Evolutionary conservation across 2,113 vertebrate species (phyloP).

Genomic region (Lepisosteus osseus): DNA sequence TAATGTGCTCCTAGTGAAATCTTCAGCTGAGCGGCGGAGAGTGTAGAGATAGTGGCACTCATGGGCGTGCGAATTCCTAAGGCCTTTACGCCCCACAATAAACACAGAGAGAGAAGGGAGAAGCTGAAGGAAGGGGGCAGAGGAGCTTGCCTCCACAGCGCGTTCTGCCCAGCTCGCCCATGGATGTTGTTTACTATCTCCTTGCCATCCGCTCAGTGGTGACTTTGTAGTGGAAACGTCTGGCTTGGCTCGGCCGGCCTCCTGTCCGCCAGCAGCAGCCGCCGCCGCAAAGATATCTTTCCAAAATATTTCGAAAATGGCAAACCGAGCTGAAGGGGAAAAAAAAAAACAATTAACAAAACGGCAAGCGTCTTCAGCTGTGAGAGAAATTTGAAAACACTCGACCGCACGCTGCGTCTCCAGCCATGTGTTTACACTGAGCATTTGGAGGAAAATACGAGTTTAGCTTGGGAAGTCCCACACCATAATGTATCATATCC

Average conservation of each 20-base stretch:
- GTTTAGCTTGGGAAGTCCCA: constrained; percentile 57
- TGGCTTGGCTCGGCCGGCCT: constrained; percentile 15
- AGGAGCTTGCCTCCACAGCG: constrained; percentile 1
- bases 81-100: background rate
- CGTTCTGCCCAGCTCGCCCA: background rate
- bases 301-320: constrained; percentile 30
- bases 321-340: constrained; percentile 15
- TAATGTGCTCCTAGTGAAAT: constrained; percentile 33
- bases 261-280: constrained; percentile 14
- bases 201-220: background rate
- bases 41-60: constrained; percentile 8
- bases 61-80: constrained; percentile 2
- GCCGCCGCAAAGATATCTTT: constrained; percentile 11
- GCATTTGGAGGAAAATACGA: background rate
- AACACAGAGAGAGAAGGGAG: background rate
- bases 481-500: constrained; percentile 58
- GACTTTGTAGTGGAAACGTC: constrained; percentile 11
- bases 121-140: background rate
- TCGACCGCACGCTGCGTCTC: background rate
- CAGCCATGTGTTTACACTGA: constrained; percentile 42
- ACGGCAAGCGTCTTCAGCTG: background rate
- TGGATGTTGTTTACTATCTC: constrained; percentile 5
- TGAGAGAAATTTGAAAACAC: background rate
- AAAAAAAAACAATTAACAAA: constrained; percentile 11
- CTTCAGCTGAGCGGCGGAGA: constrained; percentile 30